Evolutionary conservation across 2,888 invertebrate species (phyloP).

Genomic region (Thymelicus sylvestris): DNA sequence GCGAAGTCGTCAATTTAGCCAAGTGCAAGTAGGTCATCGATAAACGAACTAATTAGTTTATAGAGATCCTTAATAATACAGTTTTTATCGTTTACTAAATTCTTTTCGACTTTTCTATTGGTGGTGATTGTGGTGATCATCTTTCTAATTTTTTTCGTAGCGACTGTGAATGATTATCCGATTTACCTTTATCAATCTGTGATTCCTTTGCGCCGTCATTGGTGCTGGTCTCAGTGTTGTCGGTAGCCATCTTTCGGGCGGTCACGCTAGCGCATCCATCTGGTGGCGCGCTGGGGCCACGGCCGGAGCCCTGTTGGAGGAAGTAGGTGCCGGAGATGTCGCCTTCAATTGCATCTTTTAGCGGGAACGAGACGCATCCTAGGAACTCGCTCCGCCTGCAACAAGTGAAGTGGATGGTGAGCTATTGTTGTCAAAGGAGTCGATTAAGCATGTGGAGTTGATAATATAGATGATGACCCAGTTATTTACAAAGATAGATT

Average conservation of each 20-base stretch:
- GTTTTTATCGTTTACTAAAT: too few relatives aligned
- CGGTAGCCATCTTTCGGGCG: conserved; percentile 78
- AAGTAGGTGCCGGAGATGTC: conserved; percentile 88
- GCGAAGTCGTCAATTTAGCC: too few relatives aligned
- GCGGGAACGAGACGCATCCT: conserved; percentile 96
- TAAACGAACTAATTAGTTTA: too few relatives aligned
- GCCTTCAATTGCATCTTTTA: conserved; percentile 91
- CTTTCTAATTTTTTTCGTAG: too few relatives aligned
- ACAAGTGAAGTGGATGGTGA: conserved; percentile 60
- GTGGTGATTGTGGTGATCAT: too few relatives aligned
- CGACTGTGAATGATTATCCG: neutral
- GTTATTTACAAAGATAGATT: too few relatives aligned
- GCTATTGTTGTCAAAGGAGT: neutral
- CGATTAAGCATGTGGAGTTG: too few relatives aligned
- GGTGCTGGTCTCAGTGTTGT: conserved; percentile 77
- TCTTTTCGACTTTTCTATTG: too few relatives aligned
- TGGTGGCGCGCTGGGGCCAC: conserved; percentile 57
- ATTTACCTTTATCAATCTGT: conserved; percentile 72
- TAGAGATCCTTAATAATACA: too few relatives aligned
- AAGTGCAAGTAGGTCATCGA: too few relatives aligned
- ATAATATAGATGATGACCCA: too few relatives aligned
- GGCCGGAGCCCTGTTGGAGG: conserved; percentile 80
- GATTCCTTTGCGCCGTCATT: conserved; percentile 76
- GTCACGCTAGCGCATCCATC: conserved; percentile 67
- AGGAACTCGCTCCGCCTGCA: conserved; percentile 96